These are phyloP conservation scores for Diabrotica balteata DNA, from an alignment of 2,888 invertebrate genomes.

Conservation along the genomic window DNA sequence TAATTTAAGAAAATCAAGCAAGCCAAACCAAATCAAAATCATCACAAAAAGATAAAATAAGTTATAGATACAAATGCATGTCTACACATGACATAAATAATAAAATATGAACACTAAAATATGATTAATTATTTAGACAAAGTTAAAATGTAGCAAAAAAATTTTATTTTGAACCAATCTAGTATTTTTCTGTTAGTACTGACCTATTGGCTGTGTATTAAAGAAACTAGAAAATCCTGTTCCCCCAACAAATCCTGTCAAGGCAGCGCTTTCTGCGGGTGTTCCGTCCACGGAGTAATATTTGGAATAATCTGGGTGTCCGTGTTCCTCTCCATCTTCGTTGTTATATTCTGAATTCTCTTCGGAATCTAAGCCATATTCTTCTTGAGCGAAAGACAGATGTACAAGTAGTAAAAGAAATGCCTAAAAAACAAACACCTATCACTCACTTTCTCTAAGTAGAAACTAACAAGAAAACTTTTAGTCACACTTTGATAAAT, in stretches of 20 bases:
- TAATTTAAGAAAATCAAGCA: too few relatives aligned
- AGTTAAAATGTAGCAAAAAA: too few relatives aligned
- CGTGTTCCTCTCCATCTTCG: constrained; percentile 40
- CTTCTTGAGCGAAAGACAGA: constrained; percentile 42
- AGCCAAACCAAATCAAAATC: too few relatives aligned
- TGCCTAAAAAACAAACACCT: constrained; percentile 22
- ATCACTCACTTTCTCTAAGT: constrained; percentile 17
- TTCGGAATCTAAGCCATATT: constrained; percentile 42
- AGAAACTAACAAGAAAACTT: constrained; percentile 5
- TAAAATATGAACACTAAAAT: too few relatives aligned
- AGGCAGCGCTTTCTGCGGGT: constrained; percentile 27
- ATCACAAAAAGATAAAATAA: too few relatives aligned
- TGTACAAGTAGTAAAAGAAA: constrained; percentile 23
- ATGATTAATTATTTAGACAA: too few relatives aligned
- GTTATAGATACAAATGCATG: too few relatives aligned
- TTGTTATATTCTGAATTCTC: constrained; percentile 30
- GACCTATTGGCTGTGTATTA: constrained; percentile 40
- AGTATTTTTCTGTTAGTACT: constrained; percentile 2
- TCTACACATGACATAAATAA: too few relatives aligned
- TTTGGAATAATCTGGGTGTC: constrained; percentile 55
- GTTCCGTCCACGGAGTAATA: constrained; percentile 50
- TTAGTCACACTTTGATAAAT: constrained; percentile 11
- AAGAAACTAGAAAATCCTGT: constrained; percentile 67
- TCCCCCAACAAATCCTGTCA: constrained; percentile 58
- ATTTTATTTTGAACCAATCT: too few relatives aligned